phyloP scores from a whole-genome alignment of 2,797 vertebrate genomes.

The Premnoplex brunnescens region DNA sequence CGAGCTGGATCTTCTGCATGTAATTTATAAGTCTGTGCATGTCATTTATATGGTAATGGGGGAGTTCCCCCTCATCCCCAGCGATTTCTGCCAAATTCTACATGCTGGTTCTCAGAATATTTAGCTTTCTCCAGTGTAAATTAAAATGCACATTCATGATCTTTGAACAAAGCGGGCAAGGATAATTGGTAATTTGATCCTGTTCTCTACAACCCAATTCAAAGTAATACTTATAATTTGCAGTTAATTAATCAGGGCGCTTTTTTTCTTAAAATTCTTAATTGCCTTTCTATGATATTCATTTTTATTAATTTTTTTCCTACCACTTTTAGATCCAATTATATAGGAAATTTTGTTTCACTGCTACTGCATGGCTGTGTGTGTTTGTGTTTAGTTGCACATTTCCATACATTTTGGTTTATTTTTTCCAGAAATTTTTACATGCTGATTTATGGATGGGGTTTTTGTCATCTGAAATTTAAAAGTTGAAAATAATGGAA shows the following conservation, averaged over 20 bases:
- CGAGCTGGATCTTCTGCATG: neutral
- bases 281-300: constrained; percentile 43
- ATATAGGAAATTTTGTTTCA: neutral
- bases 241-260: constrained; percentile 44
- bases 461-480: neutral
- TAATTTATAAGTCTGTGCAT: neutral
- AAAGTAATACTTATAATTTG: constrained; percentile 55
- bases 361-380: neutral
- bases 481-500: neutral
- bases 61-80: constrained; percentile 1
- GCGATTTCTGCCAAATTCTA: neutral
- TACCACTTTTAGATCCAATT: constrained; percentile 35
- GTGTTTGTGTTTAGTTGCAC: neutral
- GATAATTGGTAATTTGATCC: constrained; percentile 25
- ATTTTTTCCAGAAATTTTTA: neutral
- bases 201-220: neutral
- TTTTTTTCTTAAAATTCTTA: constrained; percentile 31
- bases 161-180: constrained; percentile 8
- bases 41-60: constrained; percentile 46
- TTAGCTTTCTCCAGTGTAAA: neutral
- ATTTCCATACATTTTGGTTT: neutral
- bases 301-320: constrained; percentile 32
- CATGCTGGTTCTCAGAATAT: neutral
- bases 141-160: constrained; percentile 32
- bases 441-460: neutral